A percentile compares a stretch with the other conserved stretches of the same genome.
Evolutionary conservation across 2,113 vertebrate species (phyloP).

Genomic region (Bolborhynchus lineola): DNA sequence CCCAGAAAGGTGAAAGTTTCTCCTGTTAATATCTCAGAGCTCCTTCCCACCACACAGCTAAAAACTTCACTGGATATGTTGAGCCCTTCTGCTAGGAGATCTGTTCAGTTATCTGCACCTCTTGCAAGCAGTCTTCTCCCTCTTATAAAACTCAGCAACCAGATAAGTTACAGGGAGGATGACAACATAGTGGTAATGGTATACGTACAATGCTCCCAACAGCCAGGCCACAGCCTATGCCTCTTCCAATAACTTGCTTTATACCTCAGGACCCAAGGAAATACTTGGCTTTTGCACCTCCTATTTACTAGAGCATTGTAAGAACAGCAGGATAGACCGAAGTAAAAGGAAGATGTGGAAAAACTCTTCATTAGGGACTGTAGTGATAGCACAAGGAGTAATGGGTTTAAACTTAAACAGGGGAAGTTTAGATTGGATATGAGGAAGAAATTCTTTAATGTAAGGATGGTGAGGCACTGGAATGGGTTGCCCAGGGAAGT

Average conservation of each 20-base stretch:
- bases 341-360: not conserved
- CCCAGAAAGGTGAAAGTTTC: not conserved
- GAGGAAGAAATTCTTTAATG: no score
- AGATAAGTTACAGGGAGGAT: not conserved
- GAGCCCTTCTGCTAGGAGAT: not conserved
- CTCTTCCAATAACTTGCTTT: not conserved
- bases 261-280: not conserved
- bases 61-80: not conserved
- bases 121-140: not conserved
- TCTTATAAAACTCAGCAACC: not conserved
- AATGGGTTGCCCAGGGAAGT: no score
- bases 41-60: not conserved
- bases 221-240: not conserved
- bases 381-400: no score
- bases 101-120: not conserved
- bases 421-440: no score
- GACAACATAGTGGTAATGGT: not conserved
- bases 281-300: not conserved
- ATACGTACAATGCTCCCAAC: not conserved
- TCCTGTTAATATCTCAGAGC: not conserved
- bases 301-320: not conserved
- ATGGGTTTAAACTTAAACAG: no score
- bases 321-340: not conserved
- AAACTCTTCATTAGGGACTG: no score
- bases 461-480: no score